These are phyloP conservation scores for Serripes groenlandicus DNA, from an alignment of 2,888 invertebrate genomes.

Conservation along the genomic window DNA sequence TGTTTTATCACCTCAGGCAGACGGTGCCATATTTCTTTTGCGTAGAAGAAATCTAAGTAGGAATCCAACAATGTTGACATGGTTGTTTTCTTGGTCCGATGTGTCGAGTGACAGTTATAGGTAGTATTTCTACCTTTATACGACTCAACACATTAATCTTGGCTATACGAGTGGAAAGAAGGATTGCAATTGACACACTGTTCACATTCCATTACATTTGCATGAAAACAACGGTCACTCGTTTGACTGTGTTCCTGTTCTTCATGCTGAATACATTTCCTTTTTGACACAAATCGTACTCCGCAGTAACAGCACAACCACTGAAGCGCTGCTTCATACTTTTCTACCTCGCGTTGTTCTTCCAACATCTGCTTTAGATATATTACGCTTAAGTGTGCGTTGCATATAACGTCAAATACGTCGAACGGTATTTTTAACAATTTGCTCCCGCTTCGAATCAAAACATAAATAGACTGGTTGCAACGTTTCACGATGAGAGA, in stretches of 20 bases:
- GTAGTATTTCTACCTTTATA: background rate
- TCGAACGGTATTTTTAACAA: slow-evolving; percentile 17
- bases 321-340: background rate
- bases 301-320: background rate
- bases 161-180: background rate
- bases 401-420: slow-evolving; percentile 17
- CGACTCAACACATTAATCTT: background rate
- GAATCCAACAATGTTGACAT: background rate
- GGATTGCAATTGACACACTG: no score
- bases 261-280: background rate
- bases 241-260: no score
- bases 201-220: no score
- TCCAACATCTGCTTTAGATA: background rate
- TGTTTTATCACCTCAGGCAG: background rate
- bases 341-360: background rate
- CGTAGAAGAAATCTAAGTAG: background rate
- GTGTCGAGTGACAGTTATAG: background rate
- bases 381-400: slow-evolving; percentile 3
- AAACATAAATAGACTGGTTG: background rate
- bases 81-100: background rate
- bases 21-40: background rate
- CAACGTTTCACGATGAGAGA: slow-evolving; percentile 12
- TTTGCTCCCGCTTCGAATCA: slow-evolving; percentile 18
- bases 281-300: background rate
- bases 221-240: no score